Evolutionary conservation across 1,140 invertebrate species (phyloP), one percentile per base, ranked within the genome.

Genomic region (Leptinotarsa lineolata): DNA sequence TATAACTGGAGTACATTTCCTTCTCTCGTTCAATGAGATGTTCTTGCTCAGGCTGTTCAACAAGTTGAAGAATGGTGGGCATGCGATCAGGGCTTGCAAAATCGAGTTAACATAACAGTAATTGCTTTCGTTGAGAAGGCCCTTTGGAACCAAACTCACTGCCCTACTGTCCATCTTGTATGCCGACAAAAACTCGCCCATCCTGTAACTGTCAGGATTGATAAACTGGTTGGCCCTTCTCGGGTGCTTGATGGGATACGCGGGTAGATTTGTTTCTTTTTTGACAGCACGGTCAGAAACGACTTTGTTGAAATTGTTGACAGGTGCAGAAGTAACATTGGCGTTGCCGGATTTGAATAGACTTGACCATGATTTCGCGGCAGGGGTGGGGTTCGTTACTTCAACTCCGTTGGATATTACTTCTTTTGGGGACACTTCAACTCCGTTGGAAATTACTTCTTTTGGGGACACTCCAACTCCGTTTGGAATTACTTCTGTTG

Each of bases 41-140:
- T 90, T 88, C 79, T 89, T 87, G 8, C 90, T 89, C 77, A 94
- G 84, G 59, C 91, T 89, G 78, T 90, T 92, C 76, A 98, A 86
- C 80, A 97, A 87, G 86, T 97, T 96, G 83, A 95, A 97, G 86
- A 98, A 95, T 0, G 96, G 95, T 18, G 96, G 94, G 85, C 96
- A 98, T 24, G 94, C 95, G 1, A 98, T 86, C 66, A 98, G 85
- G 1, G 96, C 95, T 87, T 96, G 94, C 46, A 96, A 85, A 72
- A 94, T 94, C 39, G 96, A 95, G 86, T 98, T 98, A 30, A 97
- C 95, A 81, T 97, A 98, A 86, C 96, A 98, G 86, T 95, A 97
- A 87, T 97, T 98, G 65, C 93, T 95, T 68, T 92, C 90, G 85
- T 98, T 98, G 48, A 91, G 93, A 16, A 98, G 88, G 12, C 96